Conservation (phyloP, 2,888 invertebrate genomes). For the Therioaphis trifolii region DNA sequence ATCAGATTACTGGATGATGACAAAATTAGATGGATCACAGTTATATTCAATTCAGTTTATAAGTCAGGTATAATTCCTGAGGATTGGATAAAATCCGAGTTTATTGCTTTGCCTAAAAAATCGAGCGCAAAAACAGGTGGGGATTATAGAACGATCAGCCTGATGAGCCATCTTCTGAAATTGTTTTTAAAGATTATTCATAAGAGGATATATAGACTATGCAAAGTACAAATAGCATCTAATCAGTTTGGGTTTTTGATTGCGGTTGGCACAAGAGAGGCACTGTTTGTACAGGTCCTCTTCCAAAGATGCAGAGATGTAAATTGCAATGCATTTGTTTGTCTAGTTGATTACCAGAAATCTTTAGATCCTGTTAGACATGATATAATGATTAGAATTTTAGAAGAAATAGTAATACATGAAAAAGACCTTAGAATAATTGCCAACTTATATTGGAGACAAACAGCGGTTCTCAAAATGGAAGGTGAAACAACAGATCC, state of each 20-base stretch:
- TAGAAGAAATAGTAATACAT: slow-evolving; percentile 60
- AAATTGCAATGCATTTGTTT: slow-evolving; percentile 48
- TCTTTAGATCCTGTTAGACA: slow-evolving; percentile 65
- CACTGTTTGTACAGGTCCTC: slow-evolving; percentile 57
- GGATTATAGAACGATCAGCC: slow-evolving; percentile 63
- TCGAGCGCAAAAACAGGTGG: slow-evolving; percentile 62
- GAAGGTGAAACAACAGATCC: slow-evolving; percentile 53
- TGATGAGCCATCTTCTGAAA: slow-evolving; percentile 63
- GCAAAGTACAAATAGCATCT: slow-evolving; percentile 64
- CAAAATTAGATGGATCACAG: slow-evolving; percentile 59
- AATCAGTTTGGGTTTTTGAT: slow-evolving; percentile 65
- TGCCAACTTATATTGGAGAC: slow-evolving; percentile 58
- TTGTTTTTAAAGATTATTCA: slow-evolving; percentile 62
- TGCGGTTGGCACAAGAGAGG: slow-evolving; percentile 61
- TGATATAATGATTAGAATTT: slow-evolving; percentile 64
- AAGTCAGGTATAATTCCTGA: slow-evolving; percentile 63
- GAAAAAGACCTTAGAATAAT: slow-evolving; percentile 61
- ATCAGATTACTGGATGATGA: slow-evolving; percentile 64
- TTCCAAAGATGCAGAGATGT: slow-evolving; percentile 61
- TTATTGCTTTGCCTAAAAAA: slow-evolving; percentile 64
- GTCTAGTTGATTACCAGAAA: slow-evolving; percentile 65
- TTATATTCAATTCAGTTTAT: slow-evolving; percentile 64
- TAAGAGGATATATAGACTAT: slow-evolving; percentile 50
- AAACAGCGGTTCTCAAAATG: slow-evolving; percentile 55
- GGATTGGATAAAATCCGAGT: slow-evolving; percentile 64